Evolutionary conservation across 2,113 vertebrate genomes (phyloP).

Genomic region (Jaculus jaculus): DNA sequence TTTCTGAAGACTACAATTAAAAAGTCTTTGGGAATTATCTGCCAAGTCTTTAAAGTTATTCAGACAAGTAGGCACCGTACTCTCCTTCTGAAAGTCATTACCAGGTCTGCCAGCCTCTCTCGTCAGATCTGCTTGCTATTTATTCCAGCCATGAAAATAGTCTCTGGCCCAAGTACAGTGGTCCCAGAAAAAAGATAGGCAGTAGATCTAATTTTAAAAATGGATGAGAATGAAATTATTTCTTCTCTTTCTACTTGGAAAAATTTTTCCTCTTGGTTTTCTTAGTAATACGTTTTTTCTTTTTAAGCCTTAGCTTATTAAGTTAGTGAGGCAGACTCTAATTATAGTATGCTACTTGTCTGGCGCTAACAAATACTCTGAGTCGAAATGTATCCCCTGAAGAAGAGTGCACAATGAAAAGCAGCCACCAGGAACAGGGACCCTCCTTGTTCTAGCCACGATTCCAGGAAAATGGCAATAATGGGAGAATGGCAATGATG

Average conservation of each 20-base stretch:
- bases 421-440: not conserved
- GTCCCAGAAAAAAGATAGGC: constrained; percentile 55
- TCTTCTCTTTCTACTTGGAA: constrained; percentile 5
- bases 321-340: constrained; percentile 34
- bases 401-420: not conserved
- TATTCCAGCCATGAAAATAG: constrained; percentile 70
- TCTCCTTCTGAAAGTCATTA: constrained; percentile 74
- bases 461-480: not conserved
- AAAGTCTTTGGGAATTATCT: constrained; percentile 70
- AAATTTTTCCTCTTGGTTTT: constrained; percentile 39
- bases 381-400: constrained; percentile 7
- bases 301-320: not conserved
- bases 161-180: constrained; percentile 29
- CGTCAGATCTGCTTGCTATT: constrained; percentile 71
- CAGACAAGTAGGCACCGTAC: constrained; percentile 74
- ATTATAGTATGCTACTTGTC: not conserved
- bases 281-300: constrained; percentile 24
- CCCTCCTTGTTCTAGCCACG: not conserved
- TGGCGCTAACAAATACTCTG: not conserved
- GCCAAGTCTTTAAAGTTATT: constrained; percentile 72
- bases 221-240: constrained; percentile 40
- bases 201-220: constrained; percentile 58
- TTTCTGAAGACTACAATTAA: constrained; percentile 72
- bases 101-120: constrained; percentile 68
- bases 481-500: not conserved